These are phyloP conservation scores for Neotoxoptera formosana DNA, from an alignment of 1,140 invertebrate species.

Conservation along the genomic window DNA sequence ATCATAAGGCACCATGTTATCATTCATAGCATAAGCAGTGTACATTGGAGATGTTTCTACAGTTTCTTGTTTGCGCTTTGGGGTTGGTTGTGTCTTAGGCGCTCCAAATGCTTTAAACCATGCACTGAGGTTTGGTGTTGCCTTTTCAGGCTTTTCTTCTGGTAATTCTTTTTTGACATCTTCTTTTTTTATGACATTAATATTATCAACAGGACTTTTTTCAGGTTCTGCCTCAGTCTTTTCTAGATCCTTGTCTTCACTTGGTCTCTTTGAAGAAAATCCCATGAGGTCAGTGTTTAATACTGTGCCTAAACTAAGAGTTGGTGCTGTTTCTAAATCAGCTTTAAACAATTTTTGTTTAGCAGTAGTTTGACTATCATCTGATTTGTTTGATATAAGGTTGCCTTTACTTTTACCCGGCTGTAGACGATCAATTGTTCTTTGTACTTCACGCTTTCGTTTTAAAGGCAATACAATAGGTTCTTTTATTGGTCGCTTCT, in stretches of 20 bases:
- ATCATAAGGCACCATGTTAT: slow-evolving; percentile 43
- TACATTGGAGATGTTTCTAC: slow-evolving; percentile 26
- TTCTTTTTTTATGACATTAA: slow-evolving; percentile 48
- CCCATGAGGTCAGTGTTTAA: slow-evolving; percentile 68
- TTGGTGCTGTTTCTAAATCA: slow-evolving; percentile 65
- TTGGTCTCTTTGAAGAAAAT: slow-evolving; percentile 46
- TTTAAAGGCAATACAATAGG: slow-evolving; percentile 53
- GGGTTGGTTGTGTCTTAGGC: slow-evolving; percentile 68
- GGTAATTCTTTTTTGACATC: slow-evolving; percentile 60
- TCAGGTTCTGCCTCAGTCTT: slow-evolving; percentile 61
- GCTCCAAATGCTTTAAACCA: slow-evolving; percentile 91
- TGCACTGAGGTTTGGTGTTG: slow-evolving; percentile 85
- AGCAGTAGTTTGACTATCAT: slow-evolving; percentile 31
- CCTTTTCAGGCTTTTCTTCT: slow-evolving; percentile 69
- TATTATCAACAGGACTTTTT: slow-evolving; percentile 15
- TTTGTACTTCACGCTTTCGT: slow-evolving; percentile 76
- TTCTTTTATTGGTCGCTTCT: slow-evolving; percentile 57
- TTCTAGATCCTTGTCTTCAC: slow-evolving; percentile 59
- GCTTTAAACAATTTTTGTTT: slow-evolving; percentile 50
- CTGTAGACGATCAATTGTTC: slow-evolving; percentile 82
- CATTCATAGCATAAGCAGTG: slow-evolving; percentile 53
- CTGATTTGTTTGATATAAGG: slow-evolving; percentile 66
- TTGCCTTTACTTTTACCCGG: slow-evolving; percentile 86
- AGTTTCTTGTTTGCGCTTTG: slow-evolving; percentile 63
- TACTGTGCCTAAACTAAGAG: slow-evolving; percentile 81